Evolutionary conservation across 2,797 vertebrate species (phyloP), one percentile per base, ranked within the genome.

Genomic region (Premnoplex brunnescens): DNA sequence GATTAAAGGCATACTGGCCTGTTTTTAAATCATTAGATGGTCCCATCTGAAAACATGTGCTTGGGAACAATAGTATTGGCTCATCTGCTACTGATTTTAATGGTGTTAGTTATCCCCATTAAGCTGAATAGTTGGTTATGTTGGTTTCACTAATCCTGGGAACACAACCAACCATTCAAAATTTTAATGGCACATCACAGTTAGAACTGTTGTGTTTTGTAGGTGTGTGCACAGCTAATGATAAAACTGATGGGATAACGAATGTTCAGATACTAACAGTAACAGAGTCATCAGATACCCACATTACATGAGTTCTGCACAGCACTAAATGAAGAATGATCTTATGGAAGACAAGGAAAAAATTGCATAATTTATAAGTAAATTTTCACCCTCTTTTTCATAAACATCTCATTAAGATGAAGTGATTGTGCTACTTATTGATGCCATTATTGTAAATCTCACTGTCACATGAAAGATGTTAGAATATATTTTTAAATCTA

Each of bases 121-220:
- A 80, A 73, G 39, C 28, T 41, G 75, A 92, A 75, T 80, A 72
- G n/a, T 24, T 90, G n/a, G 7, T 81, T 86, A 44, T 85, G 27
- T 81, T 83, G 78, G 81, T 85, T 89, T 92, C 51, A 80, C 4
- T 43, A 92, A 30, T 66, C 76, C 72, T 86, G 75, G 82, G 77
- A 94, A 81, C 23, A 72, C 24, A 89, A 88, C 26, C 62, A 93
- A 21, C 49, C 75, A 83, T 93, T 91, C 73, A 94, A 89, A 95
- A 21, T 7, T 85, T 91, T 85, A 95, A 93, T 67, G 55, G 54
- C 16, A 13, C 76, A 72, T 46, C 64, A 62, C 44, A 89, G 30
- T 55, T 63, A 37, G 26, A 85, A 88, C 19, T 67, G 14, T 79
- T 68, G 17, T 73, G 44, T 48, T 92, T 85, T 74, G 27, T 91